A percentile compares a stretch with the other conserved stretches of the same genome.
These are phyloP conservation scores for Cataglyphis albicans DNA, from an alignment of 2,888 invertebrate genomes.

Conservation along the genomic window DNA sequence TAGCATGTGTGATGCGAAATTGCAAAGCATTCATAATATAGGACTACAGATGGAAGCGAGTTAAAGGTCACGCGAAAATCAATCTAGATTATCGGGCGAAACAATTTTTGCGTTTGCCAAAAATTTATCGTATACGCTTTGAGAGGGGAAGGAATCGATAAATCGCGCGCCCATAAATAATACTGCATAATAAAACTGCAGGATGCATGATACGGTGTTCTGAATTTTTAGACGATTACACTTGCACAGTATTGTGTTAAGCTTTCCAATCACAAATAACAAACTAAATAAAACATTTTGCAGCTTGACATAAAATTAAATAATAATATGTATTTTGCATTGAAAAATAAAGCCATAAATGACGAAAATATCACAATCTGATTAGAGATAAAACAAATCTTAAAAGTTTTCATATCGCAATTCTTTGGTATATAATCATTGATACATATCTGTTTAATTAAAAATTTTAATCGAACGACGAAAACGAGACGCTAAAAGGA, in stretches of 20 bases:
- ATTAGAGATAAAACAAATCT: neutral
- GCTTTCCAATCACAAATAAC: neutral
- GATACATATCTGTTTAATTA: neutral
- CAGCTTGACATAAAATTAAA: neutral
- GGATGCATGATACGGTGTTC: neutral
- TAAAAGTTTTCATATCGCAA: neutral
- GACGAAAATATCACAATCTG: neutral
- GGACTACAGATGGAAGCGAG: conserved; percentile 10
- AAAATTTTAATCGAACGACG: conserved; percentile 8
- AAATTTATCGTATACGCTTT: conserved; percentile 35
- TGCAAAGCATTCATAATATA: conserved; percentile 40
- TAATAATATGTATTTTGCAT: neutral
- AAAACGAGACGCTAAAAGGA: neutral
- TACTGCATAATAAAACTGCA: conserved; percentile 26
- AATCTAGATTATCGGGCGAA: conserved; percentile 35
- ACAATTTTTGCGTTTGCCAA: conserved; percentile 29
- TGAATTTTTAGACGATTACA: conserved; percentile 15
- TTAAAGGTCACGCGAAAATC: conserved; percentile 23
- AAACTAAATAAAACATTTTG: neutral
- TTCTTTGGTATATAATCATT: neutral
- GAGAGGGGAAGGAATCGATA: conserved; percentile 1
- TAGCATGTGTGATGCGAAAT: conserved; percentile 31
- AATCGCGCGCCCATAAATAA: conserved; percentile 20
- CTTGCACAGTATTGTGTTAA: conserved; percentile 6
- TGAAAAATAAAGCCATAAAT: neutral